Base-by-base conservation (phyloP, 2,113 vertebrate genomes). In the Grantiella picta region DNA sequence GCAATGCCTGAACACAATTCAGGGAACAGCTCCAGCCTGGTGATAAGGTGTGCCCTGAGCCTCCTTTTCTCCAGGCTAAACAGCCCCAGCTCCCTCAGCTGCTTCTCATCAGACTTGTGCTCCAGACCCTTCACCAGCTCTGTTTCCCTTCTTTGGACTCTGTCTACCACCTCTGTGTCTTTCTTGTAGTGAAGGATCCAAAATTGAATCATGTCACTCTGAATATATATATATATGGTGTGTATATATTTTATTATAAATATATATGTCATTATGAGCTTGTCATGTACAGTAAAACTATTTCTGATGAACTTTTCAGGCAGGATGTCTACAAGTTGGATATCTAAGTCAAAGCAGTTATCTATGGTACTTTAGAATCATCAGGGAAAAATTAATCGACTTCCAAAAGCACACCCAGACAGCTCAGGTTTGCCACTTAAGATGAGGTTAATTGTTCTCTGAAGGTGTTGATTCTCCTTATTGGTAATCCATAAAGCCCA, bases 101-200 rank as follows among this genome's bases (percentile, higher is more conserved):
- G 2, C 7, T 61, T 16, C 27, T 83, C 31, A 15, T 45, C 11
- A 24, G 29, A 66, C 22, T 25, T 56, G 24, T 53, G 2, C 18
- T 80, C 52, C 24, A 71, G 21, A 47, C 6, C 4, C 15, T 65
- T 65, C 23, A 19, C 3, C 44, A 65, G 18, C 13, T 73, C 50
- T 0, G 0, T 17, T 27, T 14, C 1, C 5, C 23, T 82, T 65
- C 33, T 65, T 9, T 82, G 27, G 23, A 42, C 7, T 8, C 1
- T 0, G 15, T 69, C 15, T 20, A 73, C 35, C 12, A 84, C 7
- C 20, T 81, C 28, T 50, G 16, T 28, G 11, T 54, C 25, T 36
- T 49, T 72, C 40, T 47, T 53, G 15, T 38, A 47, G 3, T 70
- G 36, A 66, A 35, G 11, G 6, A 14, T 25, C 7, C 42, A 76